Conservation (phyloP, 2,113 vertebrate species). For the Phrynosoma platyrhinos region DNA sequence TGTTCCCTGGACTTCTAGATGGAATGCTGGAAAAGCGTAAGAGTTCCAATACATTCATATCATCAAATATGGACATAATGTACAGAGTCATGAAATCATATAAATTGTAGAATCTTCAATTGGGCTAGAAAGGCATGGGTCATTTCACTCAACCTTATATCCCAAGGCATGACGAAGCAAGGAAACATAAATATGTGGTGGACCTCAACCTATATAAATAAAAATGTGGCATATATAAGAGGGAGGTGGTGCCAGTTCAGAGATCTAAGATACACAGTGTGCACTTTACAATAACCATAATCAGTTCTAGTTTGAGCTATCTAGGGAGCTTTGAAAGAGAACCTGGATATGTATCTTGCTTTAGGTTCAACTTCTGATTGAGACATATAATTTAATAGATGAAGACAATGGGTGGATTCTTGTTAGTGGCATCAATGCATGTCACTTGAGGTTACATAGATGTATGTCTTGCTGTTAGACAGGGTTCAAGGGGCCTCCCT, state of each 20-base stretch:
- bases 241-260: background rate
- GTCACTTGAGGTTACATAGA: too few relatives aligned
- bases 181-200: background rate
- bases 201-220: background rate
- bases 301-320: background rate
- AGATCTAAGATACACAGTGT: background rate
- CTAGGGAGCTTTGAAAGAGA: background rate
- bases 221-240: background rate
- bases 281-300: background rate
- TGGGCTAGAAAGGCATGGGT: slow-evolving; percentile 24
- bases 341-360: background rate
- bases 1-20: slow-evolving; percentile 7
- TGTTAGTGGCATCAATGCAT: too few relatives aligned
- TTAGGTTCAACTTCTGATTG: background rate
- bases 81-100: slow-evolving; percentile 55
- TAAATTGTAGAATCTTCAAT: slow-evolving; percentile 58
- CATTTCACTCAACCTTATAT: background rate
- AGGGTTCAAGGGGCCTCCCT: too few relatives aligned
- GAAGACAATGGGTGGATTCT: background rate
- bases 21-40: slow-evolving; percentile 28
- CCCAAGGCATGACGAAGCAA: background rate
- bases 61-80: slow-evolving; percentile 55
- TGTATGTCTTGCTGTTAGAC: too few relatives aligned
- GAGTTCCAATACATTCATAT: slow-evolving; percentile 62
- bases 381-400: background rate